Evolutionary conservation across 30 jellyfish, hydroid and myxozoan species (phyloP).

Genomic region (Aurelia sp.): DNA sequence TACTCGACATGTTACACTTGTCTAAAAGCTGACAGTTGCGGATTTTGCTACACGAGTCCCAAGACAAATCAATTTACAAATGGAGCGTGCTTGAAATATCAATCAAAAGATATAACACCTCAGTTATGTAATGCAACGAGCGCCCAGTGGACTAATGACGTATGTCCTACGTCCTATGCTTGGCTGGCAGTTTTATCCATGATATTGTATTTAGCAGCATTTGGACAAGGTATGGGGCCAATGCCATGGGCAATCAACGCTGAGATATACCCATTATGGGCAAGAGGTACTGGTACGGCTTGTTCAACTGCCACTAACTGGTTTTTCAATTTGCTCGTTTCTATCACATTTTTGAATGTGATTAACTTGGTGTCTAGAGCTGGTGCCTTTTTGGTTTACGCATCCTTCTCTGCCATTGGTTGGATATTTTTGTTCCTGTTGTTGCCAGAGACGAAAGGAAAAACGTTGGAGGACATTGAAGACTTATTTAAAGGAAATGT

Average conservation of each 20-base stretch:
- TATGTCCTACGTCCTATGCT: conserved; percentile 87
- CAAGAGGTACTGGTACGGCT: conserved; percentile 82
- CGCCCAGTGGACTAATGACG: conserved; percentile 56
- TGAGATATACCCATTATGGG: conserved; percentile 97
- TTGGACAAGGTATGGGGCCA: conserved; percentile 98
- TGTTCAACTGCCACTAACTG: conserved; percentile 86
- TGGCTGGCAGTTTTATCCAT: conserved; percentile 88
- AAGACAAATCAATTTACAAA: conserved; percentile 4
- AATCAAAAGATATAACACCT: conserved; percentile 1
- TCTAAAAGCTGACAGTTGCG: conserved; percentile 61
- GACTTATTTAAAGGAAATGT: conserved; percentile 67
- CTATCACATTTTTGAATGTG: conserved; percentile 81
- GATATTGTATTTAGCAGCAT: conserved; percentile 86
- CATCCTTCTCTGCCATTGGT: conserved; percentile 70
- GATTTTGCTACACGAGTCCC: conserved; percentile 74
- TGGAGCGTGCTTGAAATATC: conserved; percentile 64
- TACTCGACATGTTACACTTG: conserved; percentile 61
- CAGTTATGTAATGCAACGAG: conserved; percentile 3
- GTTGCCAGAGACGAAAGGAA: conserved; percentile 91
- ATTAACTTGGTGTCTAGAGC: conserved; percentile 61
- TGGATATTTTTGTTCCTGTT: conserved; percentile 66
- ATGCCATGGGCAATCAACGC: conserved; percentile 98
- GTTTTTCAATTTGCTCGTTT: conserved; percentile 76
- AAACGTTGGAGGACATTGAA: conserved; percentile 85
- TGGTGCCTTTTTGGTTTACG: conserved; percentile 88